Evolutionary conservation across 2,113 vertebrate species (phyloP).

Genomic region (Muscicapa adusta): DNA sequence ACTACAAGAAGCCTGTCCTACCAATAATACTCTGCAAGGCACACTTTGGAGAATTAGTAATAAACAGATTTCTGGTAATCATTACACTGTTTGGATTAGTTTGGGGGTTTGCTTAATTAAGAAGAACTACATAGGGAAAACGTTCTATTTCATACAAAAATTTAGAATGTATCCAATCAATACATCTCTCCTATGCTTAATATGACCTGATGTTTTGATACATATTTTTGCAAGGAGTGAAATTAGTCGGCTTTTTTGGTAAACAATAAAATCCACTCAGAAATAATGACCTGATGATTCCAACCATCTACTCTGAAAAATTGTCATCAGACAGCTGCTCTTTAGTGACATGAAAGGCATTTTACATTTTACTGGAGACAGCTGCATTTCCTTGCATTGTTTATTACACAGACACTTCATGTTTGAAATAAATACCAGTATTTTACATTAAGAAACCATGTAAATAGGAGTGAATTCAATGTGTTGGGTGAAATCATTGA

Average conservation of each 20-base stretch:
- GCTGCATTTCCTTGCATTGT: neutral
- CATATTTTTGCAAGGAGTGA: neutral
- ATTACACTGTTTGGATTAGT: neutral
- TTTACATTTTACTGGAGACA: neutral
- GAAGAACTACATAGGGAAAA: neutral
- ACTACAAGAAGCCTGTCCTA: neutral
- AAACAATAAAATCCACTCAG: neutral
- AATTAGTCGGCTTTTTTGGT: neutral
- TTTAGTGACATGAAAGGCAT: neutral
- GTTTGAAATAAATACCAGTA: neutral
- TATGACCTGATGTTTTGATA: neutral
- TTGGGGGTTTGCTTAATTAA: neutral
- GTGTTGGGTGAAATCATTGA: neutral
- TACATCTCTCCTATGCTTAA: neutral
- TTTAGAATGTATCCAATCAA: neutral
- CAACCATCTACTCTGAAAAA: slow-evolving; percentile 1
- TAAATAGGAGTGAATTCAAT: neutral
- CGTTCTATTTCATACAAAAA: neutral
- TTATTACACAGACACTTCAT: neutral
- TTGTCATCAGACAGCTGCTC: neutral
- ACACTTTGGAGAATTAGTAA: neutral
- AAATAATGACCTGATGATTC: neutral
- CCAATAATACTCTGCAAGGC: slow-evolving; percentile 17
- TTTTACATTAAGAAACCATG: neutral
- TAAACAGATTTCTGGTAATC: neutral